A percentile compares a stretch with the other conserved stretches of the same genome.
These are phyloP conservation scores for Drymonia ruficornis DNA, from an alignment of 2,888 invertebrate species.

Conservation along the genomic window DNA sequence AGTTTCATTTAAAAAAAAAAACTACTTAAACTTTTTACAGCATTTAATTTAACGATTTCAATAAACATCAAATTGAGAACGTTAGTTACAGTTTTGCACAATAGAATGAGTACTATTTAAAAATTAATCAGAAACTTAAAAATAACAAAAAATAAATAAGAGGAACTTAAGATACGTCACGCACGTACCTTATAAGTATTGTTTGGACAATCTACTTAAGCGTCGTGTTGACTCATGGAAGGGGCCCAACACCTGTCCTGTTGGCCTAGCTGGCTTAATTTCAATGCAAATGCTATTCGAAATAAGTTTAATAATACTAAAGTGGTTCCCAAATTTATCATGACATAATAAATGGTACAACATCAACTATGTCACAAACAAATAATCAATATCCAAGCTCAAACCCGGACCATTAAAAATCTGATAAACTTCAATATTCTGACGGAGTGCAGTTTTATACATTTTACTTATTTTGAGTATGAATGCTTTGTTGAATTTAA, in stretches of 20 bases:
- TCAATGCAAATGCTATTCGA: background rate
- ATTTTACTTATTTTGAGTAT: no score
- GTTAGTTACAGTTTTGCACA: slow-evolving; percentile 4
- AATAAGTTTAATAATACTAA: slow-evolving; percentile 1
- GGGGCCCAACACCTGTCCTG: slow-evolving; percentile 16
- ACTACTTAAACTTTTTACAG: background rate
- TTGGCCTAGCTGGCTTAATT: slow-evolving; percentile 1
- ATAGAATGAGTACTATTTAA: slow-evolving; percentile 2
- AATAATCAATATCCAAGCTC: no score
- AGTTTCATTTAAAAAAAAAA: slow-evolving; percentile 1
- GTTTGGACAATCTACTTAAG: slow-evolving; percentile 22
- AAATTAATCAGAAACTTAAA: slow-evolving; percentile 4
- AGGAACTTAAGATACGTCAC: slow-evolving; percentile 6
- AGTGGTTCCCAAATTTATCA: background rate
- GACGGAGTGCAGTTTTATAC: no score
- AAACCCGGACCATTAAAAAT: no score
- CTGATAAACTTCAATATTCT: no score
- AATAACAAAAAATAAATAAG: no score
- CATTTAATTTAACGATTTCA: slow-evolving; percentile 1
- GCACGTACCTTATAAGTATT: slow-evolving; percentile 9
- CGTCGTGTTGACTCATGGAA: slow-evolving; percentile 24
- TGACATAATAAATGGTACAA: no score
- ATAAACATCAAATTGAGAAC: background rate
- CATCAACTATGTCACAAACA: no score
- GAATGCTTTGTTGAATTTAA: no score